These are phyloP conservation scores for Eupithecia subfuscata DNA, from an alignment of 2,888 invertebrate species.

Conservation along the genomic window DNA sequence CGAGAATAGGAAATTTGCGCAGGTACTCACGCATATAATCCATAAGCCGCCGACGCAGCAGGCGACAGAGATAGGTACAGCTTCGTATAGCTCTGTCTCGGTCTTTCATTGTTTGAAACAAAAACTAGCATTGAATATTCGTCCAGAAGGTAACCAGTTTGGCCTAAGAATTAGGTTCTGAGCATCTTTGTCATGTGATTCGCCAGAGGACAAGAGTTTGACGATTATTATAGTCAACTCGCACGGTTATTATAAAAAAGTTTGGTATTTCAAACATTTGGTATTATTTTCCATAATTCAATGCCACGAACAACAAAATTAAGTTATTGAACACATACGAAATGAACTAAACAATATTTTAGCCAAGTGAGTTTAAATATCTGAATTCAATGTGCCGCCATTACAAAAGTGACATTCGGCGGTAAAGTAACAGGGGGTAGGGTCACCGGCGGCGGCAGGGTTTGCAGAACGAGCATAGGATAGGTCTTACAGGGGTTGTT, in stretches of 20 bases:
- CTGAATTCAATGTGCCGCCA: constrained; percentile 8
- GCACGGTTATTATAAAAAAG: neutral
- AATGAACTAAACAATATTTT: neutral
- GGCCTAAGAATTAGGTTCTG: too few relatives aligned
- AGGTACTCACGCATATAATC: too few relatives aligned
- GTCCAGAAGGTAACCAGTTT: too few relatives aligned
- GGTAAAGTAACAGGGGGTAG: constrained; percentile 56
- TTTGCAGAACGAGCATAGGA: constrained; percentile 71
- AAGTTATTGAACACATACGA: neutral
- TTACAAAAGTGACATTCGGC: constrained; percentile 36
- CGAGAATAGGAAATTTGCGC: too few relatives aligned
- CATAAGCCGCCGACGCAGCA: too few relatives aligned
- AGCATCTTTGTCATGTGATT: too few relatives aligned
- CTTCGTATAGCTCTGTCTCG: too few relatives aligned
- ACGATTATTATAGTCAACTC: neutral
- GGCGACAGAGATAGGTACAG: too few relatives aligned
- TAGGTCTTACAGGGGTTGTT: constrained; percentile 73
- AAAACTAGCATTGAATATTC: too few relatives aligned
- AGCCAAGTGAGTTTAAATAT: neutral
- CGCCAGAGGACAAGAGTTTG: too few relatives aligned
- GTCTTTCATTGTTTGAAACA: too few relatives aligned
- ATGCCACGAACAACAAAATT: neutral
- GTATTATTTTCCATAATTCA: neutral
- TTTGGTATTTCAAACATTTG: neutral
- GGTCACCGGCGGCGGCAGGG: constrained; percentile 51